A percentile compares a stretch with the other conserved stretches of the same genome.
phyloP scores from a whole-genome alignment of 2,888 invertebrate genomes.

The Reticulitermes lucifugus region DNA sequence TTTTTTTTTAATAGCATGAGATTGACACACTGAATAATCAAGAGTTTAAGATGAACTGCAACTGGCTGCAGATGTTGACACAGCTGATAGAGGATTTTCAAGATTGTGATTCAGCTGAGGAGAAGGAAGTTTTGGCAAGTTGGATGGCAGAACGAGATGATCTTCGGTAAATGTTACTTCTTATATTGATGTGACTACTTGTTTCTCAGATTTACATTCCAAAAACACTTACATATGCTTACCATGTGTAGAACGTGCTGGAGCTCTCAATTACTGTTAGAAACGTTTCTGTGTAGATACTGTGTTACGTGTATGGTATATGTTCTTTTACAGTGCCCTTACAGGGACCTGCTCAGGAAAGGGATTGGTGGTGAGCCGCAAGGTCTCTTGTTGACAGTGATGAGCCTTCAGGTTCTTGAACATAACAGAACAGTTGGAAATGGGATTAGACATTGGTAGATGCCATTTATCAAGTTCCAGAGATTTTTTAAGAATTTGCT shows the following conservation, averaged over 20 bases:
- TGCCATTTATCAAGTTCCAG: no score
- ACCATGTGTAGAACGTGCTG: not conserved
- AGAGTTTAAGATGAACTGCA: slow-evolving; percentile 87
- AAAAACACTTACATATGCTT: not conserved
- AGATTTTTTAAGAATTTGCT: no score
- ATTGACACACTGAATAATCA: slow-evolving; percentile 87
- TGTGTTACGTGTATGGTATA: no score
- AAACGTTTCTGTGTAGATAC: not conserved
- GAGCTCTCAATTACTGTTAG: not conserved
- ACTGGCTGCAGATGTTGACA: slow-evolving; percentile 93
- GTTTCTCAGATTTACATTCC: no score
- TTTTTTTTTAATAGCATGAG: slow-evolving; percentile 76
- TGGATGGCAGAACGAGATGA: slow-evolving; percentile 88
- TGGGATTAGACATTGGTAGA: no score
- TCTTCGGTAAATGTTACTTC: slow-evolving; percentile 69
- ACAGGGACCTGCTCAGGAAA: no score
- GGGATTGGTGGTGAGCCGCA: no score
- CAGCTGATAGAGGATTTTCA: slow-evolving; percentile 91
- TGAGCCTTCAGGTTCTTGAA: no score
- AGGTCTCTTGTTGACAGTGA: no score
- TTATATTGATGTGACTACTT: not conserved
- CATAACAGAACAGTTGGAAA: no score
- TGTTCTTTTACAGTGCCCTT: no score
- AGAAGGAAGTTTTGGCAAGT: slow-evolving; percentile 72
- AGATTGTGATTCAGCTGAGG: slow-evolving; percentile 78